Evolutionary conservation across 1,140 invertebrate genomes (phyloP), one percentile per base, ranked within the genome.

Genomic region (Thaumatotibia leucotreta): DNA sequence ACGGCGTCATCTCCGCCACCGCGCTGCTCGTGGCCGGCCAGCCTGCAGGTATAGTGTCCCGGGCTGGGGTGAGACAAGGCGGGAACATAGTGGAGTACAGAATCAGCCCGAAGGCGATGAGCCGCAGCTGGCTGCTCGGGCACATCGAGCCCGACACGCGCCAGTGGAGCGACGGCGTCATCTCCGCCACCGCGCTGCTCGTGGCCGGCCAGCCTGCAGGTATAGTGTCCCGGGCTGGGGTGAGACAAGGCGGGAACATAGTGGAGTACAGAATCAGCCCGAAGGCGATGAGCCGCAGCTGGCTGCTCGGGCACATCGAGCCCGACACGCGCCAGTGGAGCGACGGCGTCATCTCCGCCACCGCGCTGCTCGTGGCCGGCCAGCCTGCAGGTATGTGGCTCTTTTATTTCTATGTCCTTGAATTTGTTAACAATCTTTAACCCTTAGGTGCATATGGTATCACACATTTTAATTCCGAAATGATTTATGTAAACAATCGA

Each of bases 101-200:
- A 22, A 96, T 99, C 81, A 99, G 98, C 88, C 98, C 99, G 0
- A 99, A 99, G 89, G 95, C 98, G 14, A 97, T 99, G 93, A 94
- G 94, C 32, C 94, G 97, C 64, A 93, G 94, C 1, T 95, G 96
- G 83, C 88, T 99, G 32, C 92, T 99, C 0, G 99, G 99, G 0
- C 94, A 95, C 66, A 96, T 99, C 68, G 98, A 99, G 92, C 91
- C 95, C 22, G 97, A 99, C 77, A 99, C 98, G 0, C 93, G 98
- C 72, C 97, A 98, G 89, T 99, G 98, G 98, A 95, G 94, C 61
- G 97, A 99, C 92, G 98, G 98, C 29, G 96, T 98, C 14, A 91
- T 99, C 20, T 98, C 97, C 24, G 92, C 94, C 68, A 96, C 95
- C 66, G 96, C 97, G 32, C 92, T 97, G 65, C 93, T 96, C 82